phyloP scores from a whole-genome alignment of 1,140 invertebrate genomes.

The Diachasma alloeum region DNA sequence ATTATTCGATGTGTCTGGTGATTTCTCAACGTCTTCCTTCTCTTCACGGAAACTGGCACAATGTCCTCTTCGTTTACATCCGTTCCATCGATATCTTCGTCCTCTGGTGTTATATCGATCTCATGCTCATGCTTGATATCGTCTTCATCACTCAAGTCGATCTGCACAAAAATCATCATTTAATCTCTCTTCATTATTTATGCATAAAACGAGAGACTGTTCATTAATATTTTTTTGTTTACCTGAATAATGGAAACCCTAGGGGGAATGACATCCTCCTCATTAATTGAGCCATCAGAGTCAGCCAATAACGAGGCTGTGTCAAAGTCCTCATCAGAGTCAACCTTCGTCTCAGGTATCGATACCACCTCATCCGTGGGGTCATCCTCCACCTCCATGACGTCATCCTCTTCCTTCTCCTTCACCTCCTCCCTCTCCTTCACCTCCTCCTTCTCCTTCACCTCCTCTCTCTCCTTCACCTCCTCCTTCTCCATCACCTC shows the following conservation, averaged over 20 bases:
- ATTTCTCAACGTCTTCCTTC: constrained; percentile 7
- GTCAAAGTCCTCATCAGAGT: constrained; percentile 47
- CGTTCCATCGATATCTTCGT: constrained; percentile 4
- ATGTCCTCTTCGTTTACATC: constrained; percentile 26
- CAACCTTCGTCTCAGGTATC: constrained; percentile 41
- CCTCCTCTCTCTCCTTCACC: not conserved
- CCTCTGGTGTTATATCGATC: not conserved
- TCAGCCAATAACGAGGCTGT: constrained; percentile 45
- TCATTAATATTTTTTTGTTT: constrained; percentile 34
- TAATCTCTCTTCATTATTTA: too few relatives aligned
- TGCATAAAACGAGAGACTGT: not conserved
- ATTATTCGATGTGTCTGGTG: not conserved
- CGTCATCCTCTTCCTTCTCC: not conserved
- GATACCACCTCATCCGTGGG: constrained; percentile 42
- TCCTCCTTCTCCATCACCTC: not conserved
- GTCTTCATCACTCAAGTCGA: constrained; percentile 38
- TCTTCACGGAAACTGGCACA: constrained; percentile 23
- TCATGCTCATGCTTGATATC: constrained; percentile 19
- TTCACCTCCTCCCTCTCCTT: not conserved
- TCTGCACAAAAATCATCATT: not conserved
- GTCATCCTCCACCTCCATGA: constrained; percentile 25
- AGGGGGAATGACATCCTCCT: constrained; percentile 46
- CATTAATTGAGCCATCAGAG: constrained; percentile 42
- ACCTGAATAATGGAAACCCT: constrained; percentile 56
- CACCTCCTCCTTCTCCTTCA: not conserved